phyloP scores from a whole-genome alignment of 2,888 invertebrate species.

The Lasioglossum oenotherae region DNA sequence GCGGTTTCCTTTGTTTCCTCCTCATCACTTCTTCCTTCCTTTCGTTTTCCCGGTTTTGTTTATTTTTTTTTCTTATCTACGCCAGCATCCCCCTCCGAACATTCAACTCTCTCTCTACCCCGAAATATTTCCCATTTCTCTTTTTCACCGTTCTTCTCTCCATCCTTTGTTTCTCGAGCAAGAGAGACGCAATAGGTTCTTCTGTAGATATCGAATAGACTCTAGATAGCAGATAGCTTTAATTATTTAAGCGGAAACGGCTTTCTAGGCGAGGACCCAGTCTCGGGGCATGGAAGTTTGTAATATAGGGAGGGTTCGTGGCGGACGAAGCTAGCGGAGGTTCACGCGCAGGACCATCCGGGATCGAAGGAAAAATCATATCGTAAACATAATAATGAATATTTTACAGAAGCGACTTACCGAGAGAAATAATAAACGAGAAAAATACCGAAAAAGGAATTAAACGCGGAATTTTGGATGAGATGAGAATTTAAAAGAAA shows the following conservation, averaged over 20 bases:
- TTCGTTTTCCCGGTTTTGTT: not conserved
- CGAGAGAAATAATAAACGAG: slow-evolving; percentile 9
- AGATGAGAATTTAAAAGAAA: not conserved
- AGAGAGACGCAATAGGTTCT: slow-evolving; percentile 76
- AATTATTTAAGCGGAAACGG: slow-evolving; percentile 82
- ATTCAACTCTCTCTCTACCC: not conserved
- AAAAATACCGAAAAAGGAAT: not conserved
- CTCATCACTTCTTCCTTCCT: not conserved
- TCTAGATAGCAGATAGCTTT: slow-evolving; percentile 83
- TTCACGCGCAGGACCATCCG: slow-evolving; percentile 47
- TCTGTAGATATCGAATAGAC: slow-evolving; percentile 83
- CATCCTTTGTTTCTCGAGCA: slow-evolving; percentile 75
- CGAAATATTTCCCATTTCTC: not conserved
- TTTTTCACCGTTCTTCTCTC: slow-evolving; percentile 23
- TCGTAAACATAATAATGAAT: slow-evolving; percentile 84
- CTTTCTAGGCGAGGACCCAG: slow-evolving; percentile 76
- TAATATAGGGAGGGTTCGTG: slow-evolving; percentile 72
- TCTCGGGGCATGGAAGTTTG: slow-evolving; percentile 62
- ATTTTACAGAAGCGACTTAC: slow-evolving; percentile 81
- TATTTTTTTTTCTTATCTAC: not conserved
- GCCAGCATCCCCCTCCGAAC: not conserved
- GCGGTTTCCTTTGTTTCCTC: not conserved
- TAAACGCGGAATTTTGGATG: not conserved
- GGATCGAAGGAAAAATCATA: slow-evolving; percentile 80
- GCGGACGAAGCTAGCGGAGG: slow-evolving; percentile 67